Conservation (phyloP, 2,797 vertebrate genomes). For the Gouania willdenowi region DNA sequence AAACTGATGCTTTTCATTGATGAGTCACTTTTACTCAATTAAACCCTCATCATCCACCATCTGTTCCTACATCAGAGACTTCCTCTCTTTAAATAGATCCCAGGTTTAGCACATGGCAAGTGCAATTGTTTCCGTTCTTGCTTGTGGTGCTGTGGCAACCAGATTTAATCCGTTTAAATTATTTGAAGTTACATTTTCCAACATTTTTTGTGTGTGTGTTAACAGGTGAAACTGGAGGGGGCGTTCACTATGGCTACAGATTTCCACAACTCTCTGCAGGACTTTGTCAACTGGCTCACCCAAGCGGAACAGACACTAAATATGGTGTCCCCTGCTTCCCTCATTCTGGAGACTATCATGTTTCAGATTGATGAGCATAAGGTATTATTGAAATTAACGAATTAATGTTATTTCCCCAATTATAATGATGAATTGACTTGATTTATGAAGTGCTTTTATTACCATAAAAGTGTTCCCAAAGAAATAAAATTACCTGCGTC, state of each 20-base stretch:
- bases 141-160: conserved; percentile 32
- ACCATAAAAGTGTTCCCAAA: too few species aligned
- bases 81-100: conserved; percentile 34
- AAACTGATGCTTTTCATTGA: conserved; percentile 32
- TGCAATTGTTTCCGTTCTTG: conserved; percentile 1
- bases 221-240: conserved; percentile 92
- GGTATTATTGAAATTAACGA: conserved; percentile 78
- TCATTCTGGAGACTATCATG: conserved; percentile 94
- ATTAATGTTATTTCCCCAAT: too few species aligned
- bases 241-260: conserved; percentile 88
- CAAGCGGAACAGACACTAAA: conserved; percentile 95
- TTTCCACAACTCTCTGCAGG: conserved; percentile 96
- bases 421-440: too few species aligned
- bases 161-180: neutral
- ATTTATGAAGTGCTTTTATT: too few species aligned
- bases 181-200: too few species aligned
- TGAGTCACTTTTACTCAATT: conserved; percentile 52
- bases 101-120: conserved; percentile 3
- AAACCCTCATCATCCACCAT: conserved; percentile 56
- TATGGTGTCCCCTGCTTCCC: conserved; percentile 89
- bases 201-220: conserved; percentile 8
- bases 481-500: too few species aligned
- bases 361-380: conserved; percentile 99
- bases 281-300: conserved; percentile 98
- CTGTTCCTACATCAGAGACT: conserved; percentile 30